Evolutionary conservation across 2,888 invertebrate genomes (phyloP), one percentile per base, ranked within the genome.

Genomic region (Cryptophagus acutangulus): DNA sequence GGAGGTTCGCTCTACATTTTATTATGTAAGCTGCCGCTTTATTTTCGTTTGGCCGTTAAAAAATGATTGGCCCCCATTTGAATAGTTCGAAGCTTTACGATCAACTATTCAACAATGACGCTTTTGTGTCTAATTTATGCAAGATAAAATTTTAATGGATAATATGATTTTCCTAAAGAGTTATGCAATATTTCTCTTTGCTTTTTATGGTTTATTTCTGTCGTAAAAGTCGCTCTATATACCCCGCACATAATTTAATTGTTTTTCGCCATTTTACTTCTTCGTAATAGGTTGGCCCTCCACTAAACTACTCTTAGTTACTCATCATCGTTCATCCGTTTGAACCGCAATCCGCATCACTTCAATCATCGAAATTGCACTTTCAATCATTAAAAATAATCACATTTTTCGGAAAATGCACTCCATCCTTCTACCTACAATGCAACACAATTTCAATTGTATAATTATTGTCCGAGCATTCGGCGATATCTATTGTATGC

Each of bases 1-100:
- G 16, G 42, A 52, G 52, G 50, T 51, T 48, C 54, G 51, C 46
- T 57, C 52, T 47, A 55, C 51, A 58, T 61, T 62, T 60, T 59
- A 61, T 53, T 56, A 41, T 40, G 37, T 42, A 44, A 41, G 40
- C 28, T 36, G 36, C 18, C 26, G 37, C 36, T 39, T 45, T 33
- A 37, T 37, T 36, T 29, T 12, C 25, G 33, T 20, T 36, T 28
- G 12, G 36, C 31, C 41, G 41, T 51, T 46, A 51, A 54, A 55
- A 55, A 54, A 55, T 52, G 45, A 53, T 51, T 48, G 43, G 37
- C 24, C 36, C 40, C 34, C 38, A 33, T 37, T 47, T 34, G 6
- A 29, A 29, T 31, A 31, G 31, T 31, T 31, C 13, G 33, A 43
- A 41, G 38, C 49, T 56, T 56, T 52, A 56, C 53, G 56, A 53